Conservation (phyloP, 2,113 vertebrate genomes). For the Petromus typicus region DNA sequence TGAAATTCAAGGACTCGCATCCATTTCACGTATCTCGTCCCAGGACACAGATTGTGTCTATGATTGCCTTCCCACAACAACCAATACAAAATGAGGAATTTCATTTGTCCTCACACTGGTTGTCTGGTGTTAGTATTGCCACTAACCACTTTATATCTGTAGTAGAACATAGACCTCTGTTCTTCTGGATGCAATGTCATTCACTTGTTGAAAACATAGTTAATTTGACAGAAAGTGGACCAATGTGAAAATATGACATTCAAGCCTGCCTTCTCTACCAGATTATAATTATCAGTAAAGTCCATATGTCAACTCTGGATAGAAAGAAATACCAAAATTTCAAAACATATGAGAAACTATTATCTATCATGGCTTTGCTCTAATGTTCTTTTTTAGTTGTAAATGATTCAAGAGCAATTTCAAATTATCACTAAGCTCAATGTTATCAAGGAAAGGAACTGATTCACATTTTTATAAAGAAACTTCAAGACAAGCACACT, state of each 20-base stretch:
- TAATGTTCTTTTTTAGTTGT: constrained; percentile 47
- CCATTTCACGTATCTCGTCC: background rate
- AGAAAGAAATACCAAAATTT: constrained; percentile 53
- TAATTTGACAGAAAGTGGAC: constrained; percentile 51
- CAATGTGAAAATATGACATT: constrained; percentile 55
- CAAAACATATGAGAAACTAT: constrained; percentile 53
- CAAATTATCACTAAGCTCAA: constrained; percentile 46
- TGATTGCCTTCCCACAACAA: background rate
- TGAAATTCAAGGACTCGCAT: background rate
- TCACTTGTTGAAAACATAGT: constrained; percentile 48
- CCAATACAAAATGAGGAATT: background rate
- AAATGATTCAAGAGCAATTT: constrained; percentile 60
- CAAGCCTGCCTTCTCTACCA: constrained; percentile 47
- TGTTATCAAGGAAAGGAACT: constrained; percentile 29
- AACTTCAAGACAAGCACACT: constrained; percentile 46
- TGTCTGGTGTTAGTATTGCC: background rate
- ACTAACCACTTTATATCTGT: background rate
- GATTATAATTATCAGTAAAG: constrained; percentile 54
- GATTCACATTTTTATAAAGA: constrained; percentile 31
- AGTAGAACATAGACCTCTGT: constrained; percentile 16
- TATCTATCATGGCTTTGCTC: constrained; percentile 54
- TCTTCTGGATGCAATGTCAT: constrained; percentile 33
- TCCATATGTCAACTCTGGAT: constrained; percentile 28
- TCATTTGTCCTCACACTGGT: background rate
- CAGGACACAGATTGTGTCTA: background rate